A percentile compares a stretch with the other conserved stretches of the same genome.
Conservation (phyloP, 2,113 vertebrate genomes). For the Neolamprologus modestus region DNA sequence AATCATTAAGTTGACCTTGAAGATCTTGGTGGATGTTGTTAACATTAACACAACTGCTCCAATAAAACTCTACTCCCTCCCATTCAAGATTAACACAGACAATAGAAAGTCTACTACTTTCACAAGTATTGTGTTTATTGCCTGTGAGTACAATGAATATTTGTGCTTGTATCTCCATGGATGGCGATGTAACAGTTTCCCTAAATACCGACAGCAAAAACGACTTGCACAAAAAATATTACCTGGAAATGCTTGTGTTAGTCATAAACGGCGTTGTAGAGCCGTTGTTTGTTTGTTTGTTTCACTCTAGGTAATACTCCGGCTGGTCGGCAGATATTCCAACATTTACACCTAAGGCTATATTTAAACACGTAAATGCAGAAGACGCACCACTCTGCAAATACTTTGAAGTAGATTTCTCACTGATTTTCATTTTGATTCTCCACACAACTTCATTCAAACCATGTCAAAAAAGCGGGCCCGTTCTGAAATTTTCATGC, state of each 20-base stretch:
- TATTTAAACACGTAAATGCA: background rate
- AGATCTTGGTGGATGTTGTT: background rate
- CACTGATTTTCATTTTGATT: background rate
- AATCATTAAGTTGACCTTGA: background rate
- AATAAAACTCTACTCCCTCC: background rate
- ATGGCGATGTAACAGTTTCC: accelerated
- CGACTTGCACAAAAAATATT: accelerated
- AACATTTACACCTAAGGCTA: background rate
- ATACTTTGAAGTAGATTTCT: background rate
- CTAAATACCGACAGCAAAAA: accelerated
- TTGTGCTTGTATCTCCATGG: background rate
- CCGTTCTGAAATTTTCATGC: background rate
- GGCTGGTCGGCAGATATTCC: background rate
- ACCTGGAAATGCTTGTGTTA: background rate
- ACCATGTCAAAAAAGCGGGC: background rate
- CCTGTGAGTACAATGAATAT: background rate
- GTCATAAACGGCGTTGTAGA: background rate
- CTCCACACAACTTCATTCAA: background rate
- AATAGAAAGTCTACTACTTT: background rate
- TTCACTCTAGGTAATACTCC: background rate
- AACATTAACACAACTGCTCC: accelerated
- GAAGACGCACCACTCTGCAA: background rate
- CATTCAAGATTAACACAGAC: background rate
- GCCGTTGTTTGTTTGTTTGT: background rate
- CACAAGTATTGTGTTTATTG: background rate